These are phyloP conservation scores for Nothocercus julius DNA, from an alignment of 2,113 vertebrate genomes.

Conservation along the genomic window DNA sequence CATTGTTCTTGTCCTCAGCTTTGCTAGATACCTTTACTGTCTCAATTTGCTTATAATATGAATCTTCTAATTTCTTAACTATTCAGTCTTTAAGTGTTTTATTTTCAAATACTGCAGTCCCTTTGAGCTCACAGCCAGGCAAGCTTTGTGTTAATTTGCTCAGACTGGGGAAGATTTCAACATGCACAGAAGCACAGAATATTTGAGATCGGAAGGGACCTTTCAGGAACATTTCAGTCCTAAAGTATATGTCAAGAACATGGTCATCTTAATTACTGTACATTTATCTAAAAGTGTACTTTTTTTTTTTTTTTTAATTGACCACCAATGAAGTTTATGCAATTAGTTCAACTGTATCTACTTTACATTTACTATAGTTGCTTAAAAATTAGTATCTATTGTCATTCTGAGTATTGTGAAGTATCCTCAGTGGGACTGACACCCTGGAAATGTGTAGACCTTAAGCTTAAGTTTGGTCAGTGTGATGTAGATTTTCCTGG, in stretches of 20 bases:
- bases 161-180: neutral
- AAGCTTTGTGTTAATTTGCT: neutral
- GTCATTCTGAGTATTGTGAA: neutral
- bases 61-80: rapidly evolving
- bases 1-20: rapidly evolving
- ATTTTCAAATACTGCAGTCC: neutral
- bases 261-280: neutral
- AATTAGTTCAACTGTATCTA: neutral
- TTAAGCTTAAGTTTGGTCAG: neutral
- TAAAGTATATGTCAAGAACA: neutral
- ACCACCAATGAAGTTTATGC: neutral
- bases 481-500: neutral
- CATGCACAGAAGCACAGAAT: neutral
- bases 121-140: neutral
- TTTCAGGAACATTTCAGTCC: too few species aligned
- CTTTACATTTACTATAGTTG: neutral
- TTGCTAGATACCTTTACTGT: neutral
- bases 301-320: neutral
- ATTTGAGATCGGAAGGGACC: too few species aligned
- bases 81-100: neutral
- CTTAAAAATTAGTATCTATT: neutral
- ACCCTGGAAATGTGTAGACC: neutral
- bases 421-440: neutral
- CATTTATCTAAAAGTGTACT: neutral
- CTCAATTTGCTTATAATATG: neutral